These are phyloP conservation scores for Koerneria pararmatus DNA, from an alignment of 2,888 invertebrate species.

Conservation along the genomic window DNA sequence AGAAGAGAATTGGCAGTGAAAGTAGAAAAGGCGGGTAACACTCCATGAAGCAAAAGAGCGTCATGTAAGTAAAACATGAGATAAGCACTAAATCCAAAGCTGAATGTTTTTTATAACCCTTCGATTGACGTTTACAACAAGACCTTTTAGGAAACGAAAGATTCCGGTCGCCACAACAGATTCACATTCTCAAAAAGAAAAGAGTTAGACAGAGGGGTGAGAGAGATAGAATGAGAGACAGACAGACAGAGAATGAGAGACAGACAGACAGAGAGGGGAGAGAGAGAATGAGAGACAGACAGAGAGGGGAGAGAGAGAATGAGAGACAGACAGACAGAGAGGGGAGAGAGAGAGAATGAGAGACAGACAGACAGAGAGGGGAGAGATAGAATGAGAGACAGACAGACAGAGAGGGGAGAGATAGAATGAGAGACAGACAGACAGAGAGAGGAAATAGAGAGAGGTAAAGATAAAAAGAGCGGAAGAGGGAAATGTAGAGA, in stretches of 20 bases:
- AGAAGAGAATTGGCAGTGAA: too few species aligned
- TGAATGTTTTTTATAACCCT: too few species aligned
- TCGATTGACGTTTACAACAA: too few species aligned
- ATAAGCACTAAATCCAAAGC: too few species aligned
- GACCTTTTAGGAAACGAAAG: too few species aligned
- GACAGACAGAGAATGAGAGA: neutral
- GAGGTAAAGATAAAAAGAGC: neutral
- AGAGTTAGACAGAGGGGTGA: constrained; percentile 3
- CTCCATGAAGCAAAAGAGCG: too few species aligned
- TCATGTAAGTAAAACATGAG: too few species aligned
- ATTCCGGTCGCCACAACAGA: too few species aligned
- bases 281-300: constrained; percentile 2
- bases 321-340: neutral
- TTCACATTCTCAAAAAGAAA: too few species aligned
- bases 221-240: constrained; percentile 1
- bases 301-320: neutral
- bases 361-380: neutral
- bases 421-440: neutral
- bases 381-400: neutral
- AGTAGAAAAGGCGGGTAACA: too few species aligned
- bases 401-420: neutral
- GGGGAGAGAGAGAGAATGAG: neutral
- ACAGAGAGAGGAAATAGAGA: neutral
- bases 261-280: constrained; percentile 9
- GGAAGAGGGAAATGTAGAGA: neutral